Conservation (phyloP, 1,140 invertebrate genomes). For the Meloidogyne hapla region DNA sequence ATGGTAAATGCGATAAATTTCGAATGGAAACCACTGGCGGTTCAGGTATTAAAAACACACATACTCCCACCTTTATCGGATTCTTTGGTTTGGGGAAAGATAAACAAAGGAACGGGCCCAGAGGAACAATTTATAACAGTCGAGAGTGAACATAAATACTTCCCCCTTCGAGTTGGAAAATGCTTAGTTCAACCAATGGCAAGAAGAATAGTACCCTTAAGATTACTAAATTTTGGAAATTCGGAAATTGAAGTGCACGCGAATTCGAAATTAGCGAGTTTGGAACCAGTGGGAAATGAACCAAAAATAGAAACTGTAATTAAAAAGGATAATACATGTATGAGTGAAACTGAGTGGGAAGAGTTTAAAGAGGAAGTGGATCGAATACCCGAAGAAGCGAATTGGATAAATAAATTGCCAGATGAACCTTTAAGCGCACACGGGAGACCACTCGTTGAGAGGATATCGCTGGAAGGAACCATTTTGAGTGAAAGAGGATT, state of each 20-base stretch:
- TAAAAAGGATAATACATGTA: not conserved
- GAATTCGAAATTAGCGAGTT: not conserved
- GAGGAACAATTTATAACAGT: not conserved
- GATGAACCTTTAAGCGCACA: too few relatives aligned
- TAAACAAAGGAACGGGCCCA: not conserved
- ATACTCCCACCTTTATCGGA: conserved; percentile 18
- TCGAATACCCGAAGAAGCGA: not conserved
- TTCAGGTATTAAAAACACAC: not conserved
- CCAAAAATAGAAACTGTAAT: not conserved
- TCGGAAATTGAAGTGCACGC: not conserved
- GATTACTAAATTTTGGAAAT: conserved; percentile 1
- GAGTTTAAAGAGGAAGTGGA: not conserved
- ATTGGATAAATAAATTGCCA: not conserved
- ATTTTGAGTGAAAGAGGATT: not conserved
- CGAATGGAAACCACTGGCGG: not conserved
- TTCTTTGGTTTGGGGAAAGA: not conserved
- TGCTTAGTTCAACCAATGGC: too few relatives aligned
- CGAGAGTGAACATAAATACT: not conserved
- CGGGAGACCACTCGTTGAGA: too few relatives aligned
- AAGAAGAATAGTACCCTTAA: not conserved
- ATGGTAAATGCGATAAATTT: not conserved
- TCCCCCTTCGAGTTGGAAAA: not conserved
- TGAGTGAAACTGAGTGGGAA: not conserved
- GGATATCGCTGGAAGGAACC: not conserved
- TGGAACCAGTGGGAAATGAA: conserved; percentile 7